Evolutionary conservation across 2,113 vertebrate genomes (phyloP).

Genomic region (Pluvianellus socialis): DNA sequence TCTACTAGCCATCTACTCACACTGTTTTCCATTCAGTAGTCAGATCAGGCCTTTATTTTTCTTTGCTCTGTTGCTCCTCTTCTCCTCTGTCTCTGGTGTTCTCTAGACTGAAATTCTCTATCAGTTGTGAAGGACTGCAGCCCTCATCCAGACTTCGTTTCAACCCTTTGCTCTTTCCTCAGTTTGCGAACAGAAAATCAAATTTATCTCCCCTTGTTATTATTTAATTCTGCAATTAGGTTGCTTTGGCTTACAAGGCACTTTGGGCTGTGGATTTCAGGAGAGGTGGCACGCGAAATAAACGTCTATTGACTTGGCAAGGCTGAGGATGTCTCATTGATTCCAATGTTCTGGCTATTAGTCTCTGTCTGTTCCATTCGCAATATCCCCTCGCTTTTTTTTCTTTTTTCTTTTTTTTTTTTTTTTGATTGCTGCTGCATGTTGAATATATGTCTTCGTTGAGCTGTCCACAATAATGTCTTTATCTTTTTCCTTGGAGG

Average conservation of each 20-base stretch:
- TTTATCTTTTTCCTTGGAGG: background rate
- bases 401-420: background rate
- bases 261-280: background rate
- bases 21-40: background rate
- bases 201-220: background rate
- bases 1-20: background rate
- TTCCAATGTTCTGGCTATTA: background rate
- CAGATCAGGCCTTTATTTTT: background rate
- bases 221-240: constrained; percentile 41
- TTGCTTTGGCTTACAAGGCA: background rate
- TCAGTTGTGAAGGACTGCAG: background rate
- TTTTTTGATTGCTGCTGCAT: background rate
- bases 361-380: background rate
- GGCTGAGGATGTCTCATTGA: constrained; percentile 9
- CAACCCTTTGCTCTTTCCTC: background rate
- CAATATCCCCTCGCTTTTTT: background rate
- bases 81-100: background rate
- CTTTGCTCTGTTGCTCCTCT: background rate
- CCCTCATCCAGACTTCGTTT: background rate
- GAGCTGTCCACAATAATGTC: background rate
- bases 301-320: constrained; percentile 7
- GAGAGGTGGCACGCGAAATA: background rate
- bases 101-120: background rate
- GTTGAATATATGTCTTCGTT: background rate
- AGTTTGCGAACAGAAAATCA: background rate